Evolutionary conservation across 2,888 invertebrate genomes (phyloP).

Genomic region (Hybos culiciformis): DNA sequence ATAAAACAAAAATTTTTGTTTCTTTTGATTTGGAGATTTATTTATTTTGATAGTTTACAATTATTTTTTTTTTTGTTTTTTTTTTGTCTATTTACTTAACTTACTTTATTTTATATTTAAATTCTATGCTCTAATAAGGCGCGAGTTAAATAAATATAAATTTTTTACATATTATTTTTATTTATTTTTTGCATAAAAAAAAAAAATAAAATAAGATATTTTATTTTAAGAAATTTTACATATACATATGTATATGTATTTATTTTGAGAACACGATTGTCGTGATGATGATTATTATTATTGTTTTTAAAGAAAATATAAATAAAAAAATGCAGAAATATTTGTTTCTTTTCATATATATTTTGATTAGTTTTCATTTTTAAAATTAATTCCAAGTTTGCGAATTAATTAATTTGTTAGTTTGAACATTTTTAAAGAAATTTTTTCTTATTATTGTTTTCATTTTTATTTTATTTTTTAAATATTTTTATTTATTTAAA

Average conservation of each 20-base stretch:
- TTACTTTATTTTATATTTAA: no score
- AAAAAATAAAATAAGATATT: no score
- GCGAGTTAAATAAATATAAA: background rate
- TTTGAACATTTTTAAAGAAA: background rate
- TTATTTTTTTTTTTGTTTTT: no score
- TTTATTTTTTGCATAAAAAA: background rate
- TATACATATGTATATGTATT: no score
- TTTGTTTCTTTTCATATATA: background rate
- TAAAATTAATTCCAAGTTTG: background rate
- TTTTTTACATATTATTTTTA: no score
- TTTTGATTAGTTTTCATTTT: no score
- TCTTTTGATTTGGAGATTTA: no score
- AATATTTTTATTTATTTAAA: background rate
- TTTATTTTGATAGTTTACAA: no score
- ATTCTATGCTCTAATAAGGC: background rate
- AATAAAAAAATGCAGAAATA: background rate
- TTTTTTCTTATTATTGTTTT: background rate
- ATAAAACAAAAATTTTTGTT: no score
- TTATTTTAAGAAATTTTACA: no score
- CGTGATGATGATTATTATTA: constrained; percentile 1
- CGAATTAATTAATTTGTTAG: no score
- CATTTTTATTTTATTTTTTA: background rate
- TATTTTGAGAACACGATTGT: constrained; percentile 1
- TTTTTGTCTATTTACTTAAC: no score
- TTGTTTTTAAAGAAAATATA: background rate